Evolutionary conservation across 2,888 invertebrate genomes (phyloP), one percentile per base, ranked within the genome.

Genomic region (Sthenelais limicola): DNA sequence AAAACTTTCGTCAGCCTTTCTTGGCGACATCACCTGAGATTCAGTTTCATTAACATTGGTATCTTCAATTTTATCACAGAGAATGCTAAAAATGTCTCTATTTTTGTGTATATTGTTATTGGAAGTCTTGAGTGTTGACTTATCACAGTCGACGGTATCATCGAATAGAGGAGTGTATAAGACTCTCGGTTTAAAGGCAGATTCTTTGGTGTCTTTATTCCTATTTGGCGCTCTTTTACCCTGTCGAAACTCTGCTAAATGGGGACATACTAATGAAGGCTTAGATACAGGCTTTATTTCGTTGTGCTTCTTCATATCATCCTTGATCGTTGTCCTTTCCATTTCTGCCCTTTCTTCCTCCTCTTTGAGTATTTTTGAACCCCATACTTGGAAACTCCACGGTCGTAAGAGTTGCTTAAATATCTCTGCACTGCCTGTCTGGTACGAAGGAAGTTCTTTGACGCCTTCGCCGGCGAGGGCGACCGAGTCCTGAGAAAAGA

Each of bases 321-420:
- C n/a, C n/a, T 9, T 12, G 43, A 43, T 9, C 9, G 56, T 33
- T 56, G 3, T 56, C 32, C 12, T 28, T 56, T 56, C 56, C 12
- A n/a, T 56, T n/a, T 56, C 18, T 24, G 56, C 56, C 1, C 21
- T 18, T 5, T 56, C 56, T 28, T 56, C 21, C 32, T 56, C 56
- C n/a, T 52, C 52, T 5, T 56, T 56, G 56, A 56, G 56, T 1
- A 30, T 21, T 28, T 56, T 32, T 15, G 56, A 56, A n/a, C 56
- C 56, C 56, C 56, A 56, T n/a, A 56, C 32, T 32, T 30, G 5
- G 9, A 33, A 30, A 3, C 32, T 33, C 56, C 56, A 56, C 1
- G 56, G 56, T 3, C 33, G 7, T n/a, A 56, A 33, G 32, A 56
- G 56, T n/a, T 33, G 56, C 32, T 56, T 24, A 18, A 56, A 12